Base-by-base conservation (phyloP, 1,140 invertebrate species). In the Drosophila takahashii region DNA sequence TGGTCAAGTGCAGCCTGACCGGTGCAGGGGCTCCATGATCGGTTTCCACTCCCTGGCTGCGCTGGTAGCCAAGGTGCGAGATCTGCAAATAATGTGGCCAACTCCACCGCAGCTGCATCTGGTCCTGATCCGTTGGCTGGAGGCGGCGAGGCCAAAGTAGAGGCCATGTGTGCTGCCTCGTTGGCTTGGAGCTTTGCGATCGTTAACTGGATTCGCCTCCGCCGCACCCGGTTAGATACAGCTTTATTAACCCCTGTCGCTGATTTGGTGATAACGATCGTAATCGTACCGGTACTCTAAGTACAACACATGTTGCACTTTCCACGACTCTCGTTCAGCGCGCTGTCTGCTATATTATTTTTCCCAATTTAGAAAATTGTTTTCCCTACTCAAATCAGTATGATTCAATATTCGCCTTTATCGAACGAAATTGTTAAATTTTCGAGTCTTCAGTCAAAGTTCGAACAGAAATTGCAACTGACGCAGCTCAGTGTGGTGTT, bases 261-360 rank as follows among this genome's bases (percentile, higher is more conserved):
- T 90, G 86, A 89, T 89, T 89, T 89, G 78, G 86, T 90, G 86
- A 90, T 90, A 90, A 90, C 86, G 86, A 90, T 90, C 86, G 79
- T 76, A 89, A 77, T 71, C 77, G 60, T 84, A 84, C 79, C 79
- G 79, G 73, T 79, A 80, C 72, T 77, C 69, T 70, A 78, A 61
- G 83, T 79, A 76, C 79, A 87, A 87, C 81, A 86, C 81, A 86
- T 86, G 83, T 86, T 86, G 83, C 81, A 75, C 73, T 65, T 53
- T 61, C 10, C 39, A 44, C 18, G n/a, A 50, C 37, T 47, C 41
- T 34, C 34, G 16, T 41, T 11, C 26, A 27, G 2, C 29, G 32
- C 13, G 32, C 16, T 44, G 22, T 44, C 26, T 15, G 76, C 77
- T 73, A 41, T 89, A 84, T 84, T 74, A 89, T 89, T 89, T 89